Base-by-base conservation (phyloP, 2,797 vertebrate genomes). In the Anguilla pacifica region DNA sequence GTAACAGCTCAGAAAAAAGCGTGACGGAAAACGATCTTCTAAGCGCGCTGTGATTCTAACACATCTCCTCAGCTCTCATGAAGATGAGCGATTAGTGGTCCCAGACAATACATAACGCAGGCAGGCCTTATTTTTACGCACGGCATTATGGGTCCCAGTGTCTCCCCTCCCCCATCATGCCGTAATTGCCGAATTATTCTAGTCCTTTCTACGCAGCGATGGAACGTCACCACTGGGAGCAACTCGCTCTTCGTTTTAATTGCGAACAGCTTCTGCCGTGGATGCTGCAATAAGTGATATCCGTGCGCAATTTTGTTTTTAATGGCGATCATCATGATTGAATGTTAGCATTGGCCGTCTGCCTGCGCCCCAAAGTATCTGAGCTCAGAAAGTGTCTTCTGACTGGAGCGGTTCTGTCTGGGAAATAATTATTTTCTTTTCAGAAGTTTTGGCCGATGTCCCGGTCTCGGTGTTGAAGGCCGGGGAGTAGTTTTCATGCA, bases 271-370 rank as follows among this genome's bases (percentile, higher is more conserved):
- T 59, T 39, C 59, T 46, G 59, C 61, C 39, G 28, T 10, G n/a
- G 59, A 85, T 85, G 84, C 57, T 11, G 43, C 46, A 86, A 19
- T 86, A 86, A 86, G 82, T 53, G 85, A 86, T 74, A 53, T 53
- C 61, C 39, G n/a, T 51, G 46, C 11, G 49, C 64, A 74, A 39
- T 74, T 72, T 1, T 49, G 25, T 70, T 53, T 86, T 57, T 86
- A 86, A 51, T 74, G 85, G 25, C 64, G 2, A 25, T 53, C 85
- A 31, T 86, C 43, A 39, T 67, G 49, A 35, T 31, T 31, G 43
- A 86, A 64, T 85, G 64, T 74, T 72, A 72, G 43, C 67, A n/a
- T 51, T 86, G 85, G 85, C 85, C 25, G 43, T 86, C 46, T 74
- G 67, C 43, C 85, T 31, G 19, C 13, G 3, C 85, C 39, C 28